Conservation (phyloP, 1,140 invertebrate genomes). For the Helicoverpa armigera region DNA sequence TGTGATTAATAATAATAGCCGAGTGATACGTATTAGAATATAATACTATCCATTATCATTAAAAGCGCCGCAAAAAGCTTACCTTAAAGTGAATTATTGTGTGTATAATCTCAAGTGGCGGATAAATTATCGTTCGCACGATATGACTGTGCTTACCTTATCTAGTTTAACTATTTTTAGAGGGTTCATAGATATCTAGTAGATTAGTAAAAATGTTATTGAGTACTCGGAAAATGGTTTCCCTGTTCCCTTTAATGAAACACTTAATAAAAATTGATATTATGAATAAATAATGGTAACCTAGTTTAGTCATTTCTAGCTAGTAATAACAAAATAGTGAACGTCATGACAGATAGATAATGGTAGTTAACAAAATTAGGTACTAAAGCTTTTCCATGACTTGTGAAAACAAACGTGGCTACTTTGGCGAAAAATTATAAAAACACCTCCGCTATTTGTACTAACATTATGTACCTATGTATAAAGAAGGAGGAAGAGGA, state of each 20-base stretch:
- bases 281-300: too few species aligned
- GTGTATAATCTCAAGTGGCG: slow-evolving; percentile 30
- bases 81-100: slow-evolving; percentile 46
- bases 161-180: slow-evolving; percentile 33
- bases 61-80: slow-evolving; percentile 43
- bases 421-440: too few species aligned
- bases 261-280: slow-evolving; percentile 2
- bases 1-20: slow-evolving; percentile 38
- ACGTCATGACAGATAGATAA: too few species aligned
- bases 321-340: too few species aligned
- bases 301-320: too few species aligned
- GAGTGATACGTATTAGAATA: slow-evolving; percentile 12
- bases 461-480: too few species aligned
- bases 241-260: neutral
- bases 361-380: too few species aligned
- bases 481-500: too few species aligned
- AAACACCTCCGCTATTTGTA: too few species aligned
- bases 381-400: too few species aligned
- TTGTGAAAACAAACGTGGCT: too few species aligned
- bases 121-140: slow-evolving; percentile 38
- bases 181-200: slow-evolving; percentile 22
- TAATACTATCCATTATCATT: slow-evolving; percentile 38
- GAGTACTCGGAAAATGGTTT: neutral
- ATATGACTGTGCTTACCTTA: slow-evolving; percentile 1
- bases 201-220: slow-evolving; percentile 2